Evolutionary conservation across 2,888 invertebrate genomes (phyloP), one percentile per base, ranked within the genome.

Genomic region (Drosophila anceps): DNA sequence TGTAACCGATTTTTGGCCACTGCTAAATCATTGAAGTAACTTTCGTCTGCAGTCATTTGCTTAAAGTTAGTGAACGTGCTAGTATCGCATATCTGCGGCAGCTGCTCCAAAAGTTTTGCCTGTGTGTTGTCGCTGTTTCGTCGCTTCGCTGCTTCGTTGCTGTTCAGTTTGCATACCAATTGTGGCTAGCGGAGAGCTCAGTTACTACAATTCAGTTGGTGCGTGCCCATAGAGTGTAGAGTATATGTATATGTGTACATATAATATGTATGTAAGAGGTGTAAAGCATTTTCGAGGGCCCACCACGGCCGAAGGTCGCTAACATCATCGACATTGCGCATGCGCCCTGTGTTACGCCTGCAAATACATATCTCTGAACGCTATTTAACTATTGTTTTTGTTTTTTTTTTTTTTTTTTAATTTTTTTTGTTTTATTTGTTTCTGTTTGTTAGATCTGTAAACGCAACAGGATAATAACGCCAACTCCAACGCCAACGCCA

Each of bases 1-100:
- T 88, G 90, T 82, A 90, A 90, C 80, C 83, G 78, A 84, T 88
- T 90, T 84, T 91, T 90, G 89, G 91, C 84, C 90, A 89, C 91
- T 90, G 92, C 92, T 92, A 91, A 91, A 91, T 91, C 91, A 84
- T 83, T 83, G 90, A 81, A 90, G 90, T 88, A 86, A 92, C 92
- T 90, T 91, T 91, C 91, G 92, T 92, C 92, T 92, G 92, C 91
- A 92, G 92, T 93, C 93, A 93, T 93, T 93, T 93, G 90, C 91
- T 92, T 92, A 88, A 91, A 92, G 93, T 91, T 92, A 92, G 93
- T 92, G 92, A 91, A 92, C 92, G 92, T 86, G 92, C 90, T 91
- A 88, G 91, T 93, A 92, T 92, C 93, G 92, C 80, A 79, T 84
- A 80, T 79, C 80, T 76, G 65, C 79, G 77, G 81, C 76, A 77